Base-by-base conservation (phyloP, 1,140 invertebrate genomes). In the Megalonaias nervosa region DNA sequence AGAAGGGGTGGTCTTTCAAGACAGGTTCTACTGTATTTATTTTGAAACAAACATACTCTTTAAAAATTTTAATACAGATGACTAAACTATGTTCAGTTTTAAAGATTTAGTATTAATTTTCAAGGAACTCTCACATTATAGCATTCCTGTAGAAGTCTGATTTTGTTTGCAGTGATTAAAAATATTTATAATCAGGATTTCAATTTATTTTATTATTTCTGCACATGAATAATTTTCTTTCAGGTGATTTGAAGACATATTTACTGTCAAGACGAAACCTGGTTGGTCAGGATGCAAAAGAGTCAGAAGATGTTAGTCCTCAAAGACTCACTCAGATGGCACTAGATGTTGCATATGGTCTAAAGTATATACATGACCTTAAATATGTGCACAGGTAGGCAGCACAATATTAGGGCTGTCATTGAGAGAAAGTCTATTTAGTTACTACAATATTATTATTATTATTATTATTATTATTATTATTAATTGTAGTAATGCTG, bases 231-330 rank as follows among this genome's bases (percentile, higher is more conserved):
- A 48, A 48, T 48, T 4, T 48, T 1, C 78, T 85, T 83, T 16
- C 81, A 93, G 93, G 93, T 26, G 96, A 98, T 88, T 89, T 98
- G 72, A 97, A 97, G 90, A 97, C 95, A 1, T 98, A 95, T 89
- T 91, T 98, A 60, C 89, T 98, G 38, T 95, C 95, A 1, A 92
- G 97, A 73, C 93, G 97, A 69, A 95, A 96, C 89, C 91, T 97
- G 80, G 95, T 96, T 0, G 94, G 94, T 75, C 94, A 94, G 71
- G 91, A 92, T 48, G 93, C 91, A 66, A 92, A 92, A 64, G 92
- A 93, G 26, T 87, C 87, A 12, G 94, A 95, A 71, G 95, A 96
- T 87, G 93, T 97, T 64, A 95, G 94, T 0, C 93, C 94, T 73
- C 94, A 94, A 74, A 94, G 94, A n/a, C 83, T 91, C 23, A 91